phyloP scores from a whole-genome alignment of 2,113 vertebrate genomes.

The Empidonax traillii region DNA sequence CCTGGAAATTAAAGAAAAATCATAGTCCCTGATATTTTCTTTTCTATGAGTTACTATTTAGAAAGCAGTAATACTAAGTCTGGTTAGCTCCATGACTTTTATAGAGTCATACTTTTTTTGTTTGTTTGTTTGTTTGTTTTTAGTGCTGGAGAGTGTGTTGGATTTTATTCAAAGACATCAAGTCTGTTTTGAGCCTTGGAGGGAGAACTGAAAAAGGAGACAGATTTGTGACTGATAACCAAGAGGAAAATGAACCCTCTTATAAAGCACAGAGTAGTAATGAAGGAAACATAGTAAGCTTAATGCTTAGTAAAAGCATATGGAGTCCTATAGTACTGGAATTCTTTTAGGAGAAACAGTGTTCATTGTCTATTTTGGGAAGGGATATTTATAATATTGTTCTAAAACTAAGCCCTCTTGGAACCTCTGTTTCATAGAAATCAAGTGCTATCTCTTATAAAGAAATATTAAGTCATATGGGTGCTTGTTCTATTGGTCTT shows the following conservation, averaged over 20 bases:
- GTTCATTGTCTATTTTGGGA: not conserved
- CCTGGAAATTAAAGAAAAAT: not conserved
- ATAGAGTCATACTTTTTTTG: accelerated
- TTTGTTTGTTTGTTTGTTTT: not conserved
- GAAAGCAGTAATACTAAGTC: not conserved
- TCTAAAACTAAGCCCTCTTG: not conserved
- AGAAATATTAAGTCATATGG: not conserved
- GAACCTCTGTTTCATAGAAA: not conserved
- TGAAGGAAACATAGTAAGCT: not conserved
- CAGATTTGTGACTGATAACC: not conserved
- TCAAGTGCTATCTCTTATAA: not conserved
- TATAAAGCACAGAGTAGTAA: not conserved
- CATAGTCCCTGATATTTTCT: not conserved
- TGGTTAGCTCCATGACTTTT: not conserved
- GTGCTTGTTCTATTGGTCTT: not conserved
- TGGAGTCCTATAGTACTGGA: not conserved
- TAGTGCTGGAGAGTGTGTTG: not conserved
- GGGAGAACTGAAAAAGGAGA: not conserved
- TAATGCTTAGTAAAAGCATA: not conserved
- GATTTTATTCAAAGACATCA: not conserved
- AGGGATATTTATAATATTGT: not conserved
- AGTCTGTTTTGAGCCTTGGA: not conserved
- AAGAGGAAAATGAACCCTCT: not conserved
- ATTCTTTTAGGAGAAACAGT: not conserved
- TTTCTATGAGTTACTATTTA: not conserved